Percentiles rank a stretch among this genome's conserved stretches.
These are phyloP conservation scores for Hypotaenidia okinawae DNA, from an alignment of 2,797 vertebrate species.

Conservation along the genomic window DNA sequence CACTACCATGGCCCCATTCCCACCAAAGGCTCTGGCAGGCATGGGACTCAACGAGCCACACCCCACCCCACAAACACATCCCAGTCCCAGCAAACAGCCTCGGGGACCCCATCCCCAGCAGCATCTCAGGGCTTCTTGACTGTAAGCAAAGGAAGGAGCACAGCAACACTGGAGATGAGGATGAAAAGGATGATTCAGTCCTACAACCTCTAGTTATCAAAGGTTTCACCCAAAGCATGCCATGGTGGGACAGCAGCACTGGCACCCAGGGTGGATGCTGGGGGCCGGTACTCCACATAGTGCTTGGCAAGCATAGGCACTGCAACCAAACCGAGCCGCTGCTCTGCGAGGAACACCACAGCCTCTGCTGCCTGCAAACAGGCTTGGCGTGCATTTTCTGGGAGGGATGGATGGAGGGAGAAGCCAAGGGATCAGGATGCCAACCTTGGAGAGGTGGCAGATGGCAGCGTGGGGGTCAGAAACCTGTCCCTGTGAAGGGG, in stretches of 20 bases:
- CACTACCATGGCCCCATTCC: background rate
- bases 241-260: background rate
- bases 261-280: no score
- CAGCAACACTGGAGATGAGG: background rate
- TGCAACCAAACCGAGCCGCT: background rate
- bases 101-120: background rate
- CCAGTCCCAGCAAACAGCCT: background rate
- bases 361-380: rapidly evolving
- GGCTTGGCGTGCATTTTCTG: background rate
- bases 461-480: background rate
- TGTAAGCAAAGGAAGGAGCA: background rate
- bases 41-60: rapidly evolving
- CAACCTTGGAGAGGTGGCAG: rapidly evolving
- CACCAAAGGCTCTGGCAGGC: background rate
- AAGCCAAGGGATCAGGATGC: background rate
- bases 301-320: rapidly evolving
- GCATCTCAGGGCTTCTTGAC: background rate
- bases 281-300: background rate
- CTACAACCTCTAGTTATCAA: background rate
- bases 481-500: background rate
- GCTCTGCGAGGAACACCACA: background rate
- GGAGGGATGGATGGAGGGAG: background rate
- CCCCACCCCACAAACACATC: background rate
- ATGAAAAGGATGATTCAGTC: background rate
- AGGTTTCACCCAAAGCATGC: background rate